Conservation (phyloP, 2,888 invertebrate species). For the Dichetophora obliterata region DNA sequence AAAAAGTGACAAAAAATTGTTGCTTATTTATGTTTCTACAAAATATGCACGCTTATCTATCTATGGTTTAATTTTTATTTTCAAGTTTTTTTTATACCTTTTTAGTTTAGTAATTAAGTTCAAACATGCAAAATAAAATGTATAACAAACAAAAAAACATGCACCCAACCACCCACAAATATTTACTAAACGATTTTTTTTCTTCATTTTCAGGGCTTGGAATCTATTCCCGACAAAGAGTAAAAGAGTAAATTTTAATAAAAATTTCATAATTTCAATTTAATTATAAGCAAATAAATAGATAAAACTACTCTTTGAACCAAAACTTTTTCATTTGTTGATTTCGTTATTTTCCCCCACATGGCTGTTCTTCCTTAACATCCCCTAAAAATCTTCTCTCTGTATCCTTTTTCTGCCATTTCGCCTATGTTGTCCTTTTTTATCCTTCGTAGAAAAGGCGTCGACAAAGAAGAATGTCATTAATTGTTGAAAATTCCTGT, state of each 20-base stretch:
- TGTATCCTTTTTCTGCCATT: slow-evolving; percentile 31
- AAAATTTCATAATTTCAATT: not conserved
- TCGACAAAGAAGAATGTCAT: slow-evolving; percentile 49
- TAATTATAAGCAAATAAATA: slow-evolving; percentile 31
- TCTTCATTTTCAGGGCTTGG: slow-evolving; percentile 73
- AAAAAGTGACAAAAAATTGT: too few relatives aligned
- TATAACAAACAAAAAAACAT: too few relatives aligned
- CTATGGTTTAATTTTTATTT: too few relatives aligned
- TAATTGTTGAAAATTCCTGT: slow-evolving; percentile 37
- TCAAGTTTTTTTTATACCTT: too few relatives aligned
- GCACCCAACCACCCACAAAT: too few relatives aligned
- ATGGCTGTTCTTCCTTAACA: slow-evolving; percentile 58
- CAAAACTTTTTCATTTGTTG: not conserved
- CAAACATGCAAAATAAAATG: too few relatives aligned
- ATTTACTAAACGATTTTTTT: not conserved
- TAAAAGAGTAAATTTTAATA: slow-evolving; percentile 46
- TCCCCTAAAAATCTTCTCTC: slow-evolving; percentile 55
- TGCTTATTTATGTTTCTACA: too few relatives aligned
- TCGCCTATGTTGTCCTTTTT: slow-evolving; percentile 34
- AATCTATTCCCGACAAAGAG: slow-evolving; percentile 72
- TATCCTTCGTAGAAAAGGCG: slow-evolving; percentile 59
- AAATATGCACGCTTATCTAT: too few relatives aligned
- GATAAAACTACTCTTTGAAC: not conserved
- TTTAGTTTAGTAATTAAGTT: too few relatives aligned
- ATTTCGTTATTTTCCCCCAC: slow-evolving; percentile 37